These are phyloP conservation scores for Drosophila busckii DNA, from an alignment of 1,140 invertebrate species.

Conservation along the genomic window DNA sequence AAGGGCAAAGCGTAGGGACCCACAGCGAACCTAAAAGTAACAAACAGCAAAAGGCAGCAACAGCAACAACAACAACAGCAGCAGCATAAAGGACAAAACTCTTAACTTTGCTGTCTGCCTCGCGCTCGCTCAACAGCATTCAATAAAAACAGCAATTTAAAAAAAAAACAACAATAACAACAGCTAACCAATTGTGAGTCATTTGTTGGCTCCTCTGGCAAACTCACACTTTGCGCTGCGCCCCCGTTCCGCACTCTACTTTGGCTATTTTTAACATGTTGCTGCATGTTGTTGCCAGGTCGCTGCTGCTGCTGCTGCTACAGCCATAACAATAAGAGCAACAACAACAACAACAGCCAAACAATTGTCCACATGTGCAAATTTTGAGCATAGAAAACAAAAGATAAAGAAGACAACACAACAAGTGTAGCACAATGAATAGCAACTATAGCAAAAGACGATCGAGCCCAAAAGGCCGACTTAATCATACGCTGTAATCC, in stretches of 20 bases:
- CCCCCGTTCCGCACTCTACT: not conserved
- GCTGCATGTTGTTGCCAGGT: slow-evolving; percentile 40
- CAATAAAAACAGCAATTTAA: slow-evolving; percentile 24
- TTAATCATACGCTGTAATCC: slow-evolving; percentile 28
- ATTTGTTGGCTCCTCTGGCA: slow-evolving; percentile 45
- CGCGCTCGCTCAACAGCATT: slow-evolving; percentile 74
- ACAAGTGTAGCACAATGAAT: slow-evolving; percentile 58
- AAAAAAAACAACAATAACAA: slow-evolving; percentile 14
- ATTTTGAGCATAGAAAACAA: slow-evolving; percentile 74
- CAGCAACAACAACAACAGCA: slow-evolving; percentile 24
- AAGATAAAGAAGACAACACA: slow-evolving; percentile 63
- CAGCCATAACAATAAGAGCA: slow-evolving; percentile 40
- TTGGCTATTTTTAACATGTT: not conserved
- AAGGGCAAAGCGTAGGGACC: slow-evolving; percentile 47
- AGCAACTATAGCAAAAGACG: not conserved
- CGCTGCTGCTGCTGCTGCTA: slow-evolving; percentile 42
- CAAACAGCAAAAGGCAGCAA: slow-evolving; percentile 15
- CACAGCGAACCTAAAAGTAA: slow-evolving; percentile 2
- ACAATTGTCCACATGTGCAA: slow-evolving; percentile 68
- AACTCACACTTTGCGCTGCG: not conserved
- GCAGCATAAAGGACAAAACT: slow-evolving; percentile 44
- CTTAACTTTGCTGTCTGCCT: slow-evolving; percentile 47
- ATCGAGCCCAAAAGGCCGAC: slow-evolving; percentile 6
- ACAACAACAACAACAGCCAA: slow-evolving; percentile 31
- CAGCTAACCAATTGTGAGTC: slow-evolving; percentile 62